Conservation (phyloP, 2,113 vertebrate species). For the Nesogale talazaci region DNA sequence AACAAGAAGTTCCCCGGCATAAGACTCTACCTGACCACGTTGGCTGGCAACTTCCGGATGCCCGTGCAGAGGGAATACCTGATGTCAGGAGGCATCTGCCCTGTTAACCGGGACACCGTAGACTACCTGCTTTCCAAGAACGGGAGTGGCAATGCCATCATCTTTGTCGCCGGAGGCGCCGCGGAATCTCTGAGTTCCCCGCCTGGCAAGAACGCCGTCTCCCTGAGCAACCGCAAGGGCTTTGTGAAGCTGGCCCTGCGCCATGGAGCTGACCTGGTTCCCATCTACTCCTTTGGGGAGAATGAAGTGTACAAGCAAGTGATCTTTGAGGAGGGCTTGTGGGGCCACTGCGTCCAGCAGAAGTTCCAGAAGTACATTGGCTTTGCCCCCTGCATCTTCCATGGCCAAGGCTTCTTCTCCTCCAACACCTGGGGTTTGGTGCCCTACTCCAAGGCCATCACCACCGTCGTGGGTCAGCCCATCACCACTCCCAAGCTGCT, state of each 20-base stretch:
- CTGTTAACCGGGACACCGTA: slow-evolving; percentile 95
- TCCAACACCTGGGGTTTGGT: slow-evolving; percentile 92
- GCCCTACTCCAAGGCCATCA: slow-evolving; percentile 95
- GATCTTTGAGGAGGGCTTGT: slow-evolving; percentile 94
- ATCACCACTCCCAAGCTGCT: slow-evolving; percentile 96
- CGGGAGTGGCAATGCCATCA: slow-evolving; percentile 94
- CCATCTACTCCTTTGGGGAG: slow-evolving; percentile 96
- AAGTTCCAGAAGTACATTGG: slow-evolving; percentile 95
- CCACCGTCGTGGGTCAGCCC: slow-evolving; percentile 96
- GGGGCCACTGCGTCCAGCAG: slow-evolving; percentile 91
- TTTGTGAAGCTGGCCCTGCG: slow-evolving; percentile 94
- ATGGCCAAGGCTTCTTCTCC: slow-evolving; percentile 95
- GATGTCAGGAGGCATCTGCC: slow-evolving; percentile 98
- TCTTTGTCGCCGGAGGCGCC: slow-evolving; percentile 96
- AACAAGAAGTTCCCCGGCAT: slow-evolving; percentile 97
- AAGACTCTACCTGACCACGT: slow-evolving; percentile 93
- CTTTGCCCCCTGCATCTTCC: slow-evolving; percentile 96
- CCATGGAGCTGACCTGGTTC: slow-evolving; percentile 96
- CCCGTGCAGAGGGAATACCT: slow-evolving; percentile 96
- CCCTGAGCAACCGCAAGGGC: slow-evolving; percentile 93
- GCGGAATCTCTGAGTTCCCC: slow-evolving; percentile 95
- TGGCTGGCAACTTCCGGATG: slow-evolving; percentile 97
- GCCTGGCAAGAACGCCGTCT: slow-evolving; percentile 92
- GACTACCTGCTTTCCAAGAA: slow-evolving; percentile 95
- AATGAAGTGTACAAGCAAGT: slow-evolving; percentile 96